Percentiles rank a stretch among this genome's conserved stretches.
Conservation (phyloP, 2,797 vertebrate genomes). For the Sardinella longiceps region DNA sequence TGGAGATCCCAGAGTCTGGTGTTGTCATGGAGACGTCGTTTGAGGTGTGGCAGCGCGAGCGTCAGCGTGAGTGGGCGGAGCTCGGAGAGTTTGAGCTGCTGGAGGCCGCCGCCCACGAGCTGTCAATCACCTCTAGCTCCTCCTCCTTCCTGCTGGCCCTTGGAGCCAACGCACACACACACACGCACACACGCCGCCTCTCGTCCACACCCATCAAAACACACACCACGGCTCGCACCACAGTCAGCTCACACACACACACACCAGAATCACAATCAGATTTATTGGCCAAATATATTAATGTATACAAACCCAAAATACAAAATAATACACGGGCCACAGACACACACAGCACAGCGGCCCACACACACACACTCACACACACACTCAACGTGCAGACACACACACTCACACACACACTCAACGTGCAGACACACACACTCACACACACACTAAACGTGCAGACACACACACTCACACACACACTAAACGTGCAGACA, state of each 20-base stretch:
- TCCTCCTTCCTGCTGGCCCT: conserved; percentile 86
- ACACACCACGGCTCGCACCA: conserved; percentile 47
- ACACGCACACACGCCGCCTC: conserved; percentile 73
- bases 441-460: too few species aligned
- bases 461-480: too few species aligned
- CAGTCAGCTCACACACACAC: not conserved
- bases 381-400: too few species aligned
- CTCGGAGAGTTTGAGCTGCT: conserved; percentile 96
- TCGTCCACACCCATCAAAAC: conserved; percentile 93
- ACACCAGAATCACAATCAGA: not conserved
- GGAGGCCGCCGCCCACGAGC: conserved; percentile 93
- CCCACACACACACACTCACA: not conserved
- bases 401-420: too few species aligned
- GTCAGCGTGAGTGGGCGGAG: conserved; percentile 83
- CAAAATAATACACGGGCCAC: too few species aligned
- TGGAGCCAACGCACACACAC: conserved; percentile 74
- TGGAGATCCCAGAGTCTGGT: too few species aligned
- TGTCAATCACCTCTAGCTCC: conserved; percentile 97
- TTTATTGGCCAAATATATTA: too few species aligned
- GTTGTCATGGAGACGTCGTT: conserved; percentile 71
- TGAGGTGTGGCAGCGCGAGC: conserved; percentile 82
- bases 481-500: not conserved
- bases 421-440: too few species aligned
- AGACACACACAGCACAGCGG: not conserved
- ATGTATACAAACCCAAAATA: too few species aligned